Conservation (phyloP, 2,888 invertebrate species). For the Parnassius orleans region DNA sequence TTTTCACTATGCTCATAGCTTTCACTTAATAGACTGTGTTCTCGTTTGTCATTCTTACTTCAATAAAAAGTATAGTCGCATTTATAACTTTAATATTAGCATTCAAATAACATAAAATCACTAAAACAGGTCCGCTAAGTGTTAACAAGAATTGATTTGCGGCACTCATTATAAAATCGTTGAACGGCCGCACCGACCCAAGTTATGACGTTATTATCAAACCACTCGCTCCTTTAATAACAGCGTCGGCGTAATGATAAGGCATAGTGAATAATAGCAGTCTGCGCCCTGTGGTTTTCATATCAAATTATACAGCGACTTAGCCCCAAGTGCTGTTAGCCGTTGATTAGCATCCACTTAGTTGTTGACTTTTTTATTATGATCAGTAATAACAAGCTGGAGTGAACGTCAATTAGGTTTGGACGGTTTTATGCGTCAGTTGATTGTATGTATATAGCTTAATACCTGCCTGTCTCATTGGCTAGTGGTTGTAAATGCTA, state of each 20-base stretch:
- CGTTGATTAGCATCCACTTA: conserved; percentile 32
- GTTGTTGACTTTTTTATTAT: conserved; percentile 30
- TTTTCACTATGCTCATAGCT: too few species aligned
- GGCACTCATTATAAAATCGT: conserved; percentile 10
- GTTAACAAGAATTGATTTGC: conserved; percentile 24
- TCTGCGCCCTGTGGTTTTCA: conserved; percentile 22
- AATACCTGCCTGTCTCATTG: too few species aligned
- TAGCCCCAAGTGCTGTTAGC: conserved; percentile 17
- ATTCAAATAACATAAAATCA: not conserved
- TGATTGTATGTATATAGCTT: conserved; percentile 22
- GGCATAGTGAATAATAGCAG: conserved; percentile 24
- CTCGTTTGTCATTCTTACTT: too few species aligned
- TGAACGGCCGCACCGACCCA: conserved; percentile 6
- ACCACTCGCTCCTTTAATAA: conserved; percentile 22
- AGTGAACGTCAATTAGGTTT: conserved; percentile 15
- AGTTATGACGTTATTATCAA: conserved; percentile 25
- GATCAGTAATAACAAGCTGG: conserved; percentile 23
- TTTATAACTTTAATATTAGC: too few species aligned
- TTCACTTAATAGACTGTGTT: too few species aligned
- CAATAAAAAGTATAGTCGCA: too few species aligned
- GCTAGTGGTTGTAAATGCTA: too few species aligned
- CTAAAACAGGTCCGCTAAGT: conserved; percentile 1
- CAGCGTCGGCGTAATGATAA: conserved; percentile 26
- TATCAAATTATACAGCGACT: conserved; percentile 25
- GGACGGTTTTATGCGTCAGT: conserved; percentile 19